Percentiles rank a stretch among this genome's conserved stretches.
Evolutionary conservation across 2,888 invertebrate genomes (phyloP).

Genomic region (Melanotus villosus): DNA sequence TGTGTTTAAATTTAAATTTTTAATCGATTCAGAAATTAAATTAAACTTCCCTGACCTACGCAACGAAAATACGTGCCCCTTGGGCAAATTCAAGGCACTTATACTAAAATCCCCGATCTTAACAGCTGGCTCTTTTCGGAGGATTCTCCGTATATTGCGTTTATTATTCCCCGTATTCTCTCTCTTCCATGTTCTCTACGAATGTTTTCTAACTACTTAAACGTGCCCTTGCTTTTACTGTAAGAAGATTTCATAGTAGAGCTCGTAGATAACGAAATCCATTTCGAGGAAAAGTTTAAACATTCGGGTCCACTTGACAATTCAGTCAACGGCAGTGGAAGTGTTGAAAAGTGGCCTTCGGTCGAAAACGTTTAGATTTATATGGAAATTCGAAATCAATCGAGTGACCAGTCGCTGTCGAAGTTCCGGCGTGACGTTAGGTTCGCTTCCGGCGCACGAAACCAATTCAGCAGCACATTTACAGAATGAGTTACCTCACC

Average conservation of each 20-base stretch:
- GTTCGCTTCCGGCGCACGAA: constrained; percentile 56
- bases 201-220: constrained; percentile 26
- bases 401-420: constrained; percentile 60
- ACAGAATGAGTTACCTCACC: constrained; percentile 50
- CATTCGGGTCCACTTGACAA: constrained; percentile 54
- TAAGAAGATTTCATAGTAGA: constrained; percentile 10
- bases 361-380: constrained; percentile 61
- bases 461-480: constrained; percentile 57
- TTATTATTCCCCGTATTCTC: constrained; percentile 17
- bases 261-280: constrained; percentile 35
- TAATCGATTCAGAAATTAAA: no score
- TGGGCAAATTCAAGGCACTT: constrained; percentile 15
- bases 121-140: constrained; percentile 22
- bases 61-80: not conserved
- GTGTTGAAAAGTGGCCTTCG: constrained; percentile 59
- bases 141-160: constrained; percentile 11
- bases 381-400: constrained; percentile 67
- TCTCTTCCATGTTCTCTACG: constrained; percentile 9
- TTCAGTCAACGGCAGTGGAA: constrained; percentile 55
- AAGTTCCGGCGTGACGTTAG: constrained; percentile 58
- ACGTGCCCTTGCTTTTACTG: constrained; percentile 23
- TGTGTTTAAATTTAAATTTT: no score
- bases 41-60: not conserved
- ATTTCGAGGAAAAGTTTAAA: constrained; percentile 36
- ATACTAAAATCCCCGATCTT: constrained; percentile 25